Conservation (phyloP, 2,888 invertebrate genomes). For the Drosophila maculinotata region DNA sequence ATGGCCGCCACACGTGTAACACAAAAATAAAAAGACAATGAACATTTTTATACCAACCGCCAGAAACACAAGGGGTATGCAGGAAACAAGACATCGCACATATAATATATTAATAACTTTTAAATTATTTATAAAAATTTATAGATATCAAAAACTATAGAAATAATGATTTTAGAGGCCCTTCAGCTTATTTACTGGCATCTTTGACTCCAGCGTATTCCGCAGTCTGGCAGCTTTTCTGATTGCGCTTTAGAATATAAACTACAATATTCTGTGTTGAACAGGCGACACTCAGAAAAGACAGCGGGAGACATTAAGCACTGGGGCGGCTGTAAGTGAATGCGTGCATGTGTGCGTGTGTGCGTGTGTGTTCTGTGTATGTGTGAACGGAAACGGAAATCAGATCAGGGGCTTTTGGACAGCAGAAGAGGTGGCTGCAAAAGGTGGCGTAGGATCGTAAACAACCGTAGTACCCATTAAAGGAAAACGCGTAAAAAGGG, state of each 20-base stretch:
- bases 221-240: not conserved
- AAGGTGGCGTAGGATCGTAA: slow-evolving; percentile 45
- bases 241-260: slow-evolving; percentile 11
- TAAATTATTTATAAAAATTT: too few relatives aligned
- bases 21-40: not conserved
- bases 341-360: slow-evolving; percentile 7
- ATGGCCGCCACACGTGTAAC: slow-evolving; percentile 30
- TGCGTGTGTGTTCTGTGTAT: slow-evolving; percentile 12
- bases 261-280: slow-evolving; percentile 54
- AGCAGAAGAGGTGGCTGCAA: slow-evolving; percentile 9
- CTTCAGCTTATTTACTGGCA: not conserved
- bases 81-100: too few relatives aligned
- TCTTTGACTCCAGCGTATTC: slow-evolving; percentile 7
- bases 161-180: too few relatives aligned
- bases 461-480: slow-evolving; percentile 51
- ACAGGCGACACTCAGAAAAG: slow-evolving; percentile 44
- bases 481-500: slow-evolving; percentile 37
- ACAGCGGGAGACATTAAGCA: slow-evolving; percentile 59
- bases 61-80: not conserved
- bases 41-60: not conserved
- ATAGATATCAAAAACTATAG: too few relatives aligned
- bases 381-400: slow-evolving; percentile 54
- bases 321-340: slow-evolving; percentile 6
- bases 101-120: too few relatives aligned
- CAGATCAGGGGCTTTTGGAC: slow-evolving; percentile 41